phyloP scores from a whole-genome alignment of 2,113 vertebrate genomes.

The Bambusicola thoracicus region DNA sequence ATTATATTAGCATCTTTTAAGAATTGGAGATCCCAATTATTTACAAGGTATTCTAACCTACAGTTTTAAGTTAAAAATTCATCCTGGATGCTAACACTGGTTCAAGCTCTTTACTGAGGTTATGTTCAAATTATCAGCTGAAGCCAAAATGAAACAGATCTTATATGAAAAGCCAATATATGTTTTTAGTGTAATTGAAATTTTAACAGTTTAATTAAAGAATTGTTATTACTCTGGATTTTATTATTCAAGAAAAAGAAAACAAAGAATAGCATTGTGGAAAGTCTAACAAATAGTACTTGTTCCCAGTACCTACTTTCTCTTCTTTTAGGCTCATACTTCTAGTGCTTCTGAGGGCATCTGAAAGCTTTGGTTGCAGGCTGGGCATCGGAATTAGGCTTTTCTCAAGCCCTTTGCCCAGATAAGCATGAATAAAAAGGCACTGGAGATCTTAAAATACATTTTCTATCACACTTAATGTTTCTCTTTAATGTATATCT shows the following conservation, averaged over 20 bases:
- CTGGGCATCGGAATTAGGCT: no score
- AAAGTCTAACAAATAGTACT: not conserved
- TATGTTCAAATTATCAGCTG: not conserved
- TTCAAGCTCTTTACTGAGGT: not conserved
- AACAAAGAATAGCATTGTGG: not conserved
- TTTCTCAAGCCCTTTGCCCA: accelerated
- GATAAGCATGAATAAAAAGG: not conserved
- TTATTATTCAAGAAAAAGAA: not conserved
- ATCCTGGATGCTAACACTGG: not conserved
- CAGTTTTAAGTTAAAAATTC: not conserved
- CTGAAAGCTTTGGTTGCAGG: not conserved
- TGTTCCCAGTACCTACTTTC: not conserved
- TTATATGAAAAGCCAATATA: not conserved
- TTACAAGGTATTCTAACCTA: not conserved
- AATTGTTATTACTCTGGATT: not conserved
- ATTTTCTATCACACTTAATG: not conserved
- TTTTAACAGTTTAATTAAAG: not conserved
- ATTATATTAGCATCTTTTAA: not conserved
- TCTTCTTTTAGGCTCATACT: not conserved
- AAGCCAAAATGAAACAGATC: not conserved
- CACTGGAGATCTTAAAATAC: not conserved
- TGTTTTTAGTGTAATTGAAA: not conserved
- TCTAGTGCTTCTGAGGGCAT: not conserved
- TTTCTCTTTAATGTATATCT: not conserved
- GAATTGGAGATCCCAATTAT: not conserved